These are phyloP conservation scores for Bos javanicus DNA, from an alignment of 2,113 vertebrate species.

Conservation along the genomic window DNA sequence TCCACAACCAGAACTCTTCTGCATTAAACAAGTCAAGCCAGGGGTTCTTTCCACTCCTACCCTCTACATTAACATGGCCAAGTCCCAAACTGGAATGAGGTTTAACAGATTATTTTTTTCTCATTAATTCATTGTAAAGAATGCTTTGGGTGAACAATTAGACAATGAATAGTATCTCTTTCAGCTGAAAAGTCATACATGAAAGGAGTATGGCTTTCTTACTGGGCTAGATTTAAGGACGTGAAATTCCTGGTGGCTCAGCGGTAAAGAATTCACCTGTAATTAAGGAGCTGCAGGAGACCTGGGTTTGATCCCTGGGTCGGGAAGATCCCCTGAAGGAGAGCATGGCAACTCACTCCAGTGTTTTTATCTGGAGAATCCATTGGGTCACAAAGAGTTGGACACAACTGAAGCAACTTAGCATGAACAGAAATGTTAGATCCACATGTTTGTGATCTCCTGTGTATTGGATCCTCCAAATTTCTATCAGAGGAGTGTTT, in stretches of 20 bases:
- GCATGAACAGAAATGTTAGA: background rate
- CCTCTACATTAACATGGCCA: background rate
- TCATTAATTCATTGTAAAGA: background rate
- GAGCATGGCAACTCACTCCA: background rate
- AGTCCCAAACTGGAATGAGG: background rate
- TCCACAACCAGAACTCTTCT: background rate
- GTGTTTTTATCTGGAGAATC: background rate
- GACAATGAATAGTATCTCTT: background rate
- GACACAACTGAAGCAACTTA: background rate
- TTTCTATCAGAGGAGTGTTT: background rate
- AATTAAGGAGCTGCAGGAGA: background rate
- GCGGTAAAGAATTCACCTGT: background rate
- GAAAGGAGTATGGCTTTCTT: background rate
- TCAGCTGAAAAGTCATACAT: background rate
- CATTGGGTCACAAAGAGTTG: background rate
- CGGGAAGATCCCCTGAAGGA: background rate
- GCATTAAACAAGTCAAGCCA: background rate
- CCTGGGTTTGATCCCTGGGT: fast-evolving
- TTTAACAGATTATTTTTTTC: background rate
- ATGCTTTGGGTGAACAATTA: background rate
- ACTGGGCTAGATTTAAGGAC: background rate
- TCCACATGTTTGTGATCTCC: too few species aligned
- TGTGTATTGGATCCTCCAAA: background rate
- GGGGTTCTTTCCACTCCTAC: background rate
- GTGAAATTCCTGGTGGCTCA: background rate